Conservation (phyloP, 2,797 vertebrate species). For the Lepilemur ruficaudatus region DNA sequence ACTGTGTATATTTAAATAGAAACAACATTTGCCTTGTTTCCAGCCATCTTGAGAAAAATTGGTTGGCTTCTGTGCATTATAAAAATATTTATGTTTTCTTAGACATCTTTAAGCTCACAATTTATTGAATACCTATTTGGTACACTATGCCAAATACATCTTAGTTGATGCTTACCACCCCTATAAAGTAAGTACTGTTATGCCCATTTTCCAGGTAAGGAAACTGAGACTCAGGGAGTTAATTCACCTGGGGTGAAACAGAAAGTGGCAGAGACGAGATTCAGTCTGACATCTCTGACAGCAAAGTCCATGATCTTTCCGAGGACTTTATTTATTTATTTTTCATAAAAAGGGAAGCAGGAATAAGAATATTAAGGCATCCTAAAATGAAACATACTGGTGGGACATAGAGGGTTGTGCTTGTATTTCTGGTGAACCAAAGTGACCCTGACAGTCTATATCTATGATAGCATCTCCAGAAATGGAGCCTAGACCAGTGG, state of each 20-base stretch:
- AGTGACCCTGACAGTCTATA: neutral
- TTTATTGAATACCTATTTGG: neutral
- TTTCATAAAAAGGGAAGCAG: neutral
- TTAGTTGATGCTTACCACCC: neutral
- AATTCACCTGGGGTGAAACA: neutral
- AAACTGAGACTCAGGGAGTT: neutral
- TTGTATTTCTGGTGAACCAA: neutral
- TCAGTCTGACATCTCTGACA: neutral
- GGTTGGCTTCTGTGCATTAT: neutral
- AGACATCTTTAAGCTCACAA: neutral
- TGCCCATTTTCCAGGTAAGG: neutral
- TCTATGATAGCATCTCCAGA: conserved; percentile 32
- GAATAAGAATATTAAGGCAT: conserved; percentile 30
- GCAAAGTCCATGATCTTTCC: neutral
- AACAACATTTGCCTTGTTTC: neutral
- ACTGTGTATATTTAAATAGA: neutral
- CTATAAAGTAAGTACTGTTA: neutral
- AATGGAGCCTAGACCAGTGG: neutral
- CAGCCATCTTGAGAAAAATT: neutral
- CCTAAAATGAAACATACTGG: conserved; percentile 5
- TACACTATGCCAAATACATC: neutral
- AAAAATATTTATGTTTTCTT: neutral
- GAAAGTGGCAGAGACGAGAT: neutral
- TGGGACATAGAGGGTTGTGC: neutral
- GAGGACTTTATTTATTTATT: neutral